A percentile compares a stretch with the other conserved stretches of the same genome.
phyloP scores from a whole-genome alignment of 2,797 vertebrate species.

The Psittacula echo region DNA sequence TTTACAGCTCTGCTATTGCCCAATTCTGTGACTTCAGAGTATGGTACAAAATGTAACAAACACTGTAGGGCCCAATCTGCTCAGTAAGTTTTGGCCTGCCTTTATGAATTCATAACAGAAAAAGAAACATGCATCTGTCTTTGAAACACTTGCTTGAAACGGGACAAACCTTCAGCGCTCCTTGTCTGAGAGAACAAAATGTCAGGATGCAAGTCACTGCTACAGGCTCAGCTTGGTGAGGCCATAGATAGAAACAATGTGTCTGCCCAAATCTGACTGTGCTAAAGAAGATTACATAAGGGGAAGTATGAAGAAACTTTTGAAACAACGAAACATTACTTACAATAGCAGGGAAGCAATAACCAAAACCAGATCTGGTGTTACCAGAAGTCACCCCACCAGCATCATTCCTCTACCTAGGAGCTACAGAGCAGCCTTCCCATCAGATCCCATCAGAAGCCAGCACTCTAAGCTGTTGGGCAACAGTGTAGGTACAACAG shows the following conservation, averaged over 20 bases:
- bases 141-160: not conserved
- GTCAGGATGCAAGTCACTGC: not conserved
- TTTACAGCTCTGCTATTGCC: not conserved
- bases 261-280: not conserved
- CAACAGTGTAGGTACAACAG: not conserved
- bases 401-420: not conserved
- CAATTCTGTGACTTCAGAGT: not conserved
- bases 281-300: not conserved
- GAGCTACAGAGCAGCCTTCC: not conserved
- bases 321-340: not conserved
- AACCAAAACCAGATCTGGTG: not conserved
- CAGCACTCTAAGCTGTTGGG: fast-evolving
- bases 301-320: not conserved
- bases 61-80: not conserved
- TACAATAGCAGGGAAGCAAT: not conserved
- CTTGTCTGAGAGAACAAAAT: not conserved
- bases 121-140: not conserved
- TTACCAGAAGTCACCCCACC: not conserved
- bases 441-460: fast-evolving
- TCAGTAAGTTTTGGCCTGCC: not conserved
- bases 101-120: not conserved
- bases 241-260: not conserved
- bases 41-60: not conserved
- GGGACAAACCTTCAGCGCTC: not conserved
- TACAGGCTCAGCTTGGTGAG: not conserved